Base-by-base conservation (phyloP, 2,797 vertebrate species). In the Acipenser oxyrinchus region DNA sequence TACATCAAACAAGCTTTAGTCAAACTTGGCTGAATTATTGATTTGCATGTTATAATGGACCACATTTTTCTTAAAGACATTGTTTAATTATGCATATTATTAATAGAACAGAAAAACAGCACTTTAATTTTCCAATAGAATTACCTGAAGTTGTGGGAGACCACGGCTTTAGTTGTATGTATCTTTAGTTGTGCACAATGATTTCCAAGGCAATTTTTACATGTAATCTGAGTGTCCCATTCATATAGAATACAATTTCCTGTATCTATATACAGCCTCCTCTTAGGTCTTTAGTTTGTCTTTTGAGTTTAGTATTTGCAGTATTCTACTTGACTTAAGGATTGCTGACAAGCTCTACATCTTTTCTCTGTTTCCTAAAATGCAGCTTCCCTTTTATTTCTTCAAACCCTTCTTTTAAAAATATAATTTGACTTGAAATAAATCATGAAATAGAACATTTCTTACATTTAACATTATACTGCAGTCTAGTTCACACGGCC, bases 141-240 rank as follows among this genome's bases (percentile, higher is more conserved):
- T 18, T 18, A 18, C 18, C 18, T 18, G 18, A 18, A 18, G 18
- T 18, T 18, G 18, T 18, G 18, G 18, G 18, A 18, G 18, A 18
- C 18, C 18, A 18, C 18, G 18, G 9, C 65, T 10, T 6, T n/a
- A 37, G 23, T 18, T 71, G 72, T 66, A 49, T 71, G 72, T 66
- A 49, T 10, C 62, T 69, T 55, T 63, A 23, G 62, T 65, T 2
- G 57, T 61, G 66, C 66, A 65, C 68, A 66, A 69, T 78, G 37
- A 80, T 77, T 77, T 78, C 75, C 73, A 75, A 78, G 74, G 70
- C 77, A 77, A 77, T 80, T 75, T 66, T 69, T 72, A 65, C 64
- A 66, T 70, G 70, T 75, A 75, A 81, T 77, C 74, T 74, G 62
- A 75, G 68, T 79, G 77, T 74, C 70, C 71, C 74, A 71, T 77